Percentiles rank a stretch among this genome's conserved stretches.
These are phyloP conservation scores for Thymelicus acteon DNA, from an alignment of 2,888 invertebrate species.

Conservation along the genomic window DNA sequence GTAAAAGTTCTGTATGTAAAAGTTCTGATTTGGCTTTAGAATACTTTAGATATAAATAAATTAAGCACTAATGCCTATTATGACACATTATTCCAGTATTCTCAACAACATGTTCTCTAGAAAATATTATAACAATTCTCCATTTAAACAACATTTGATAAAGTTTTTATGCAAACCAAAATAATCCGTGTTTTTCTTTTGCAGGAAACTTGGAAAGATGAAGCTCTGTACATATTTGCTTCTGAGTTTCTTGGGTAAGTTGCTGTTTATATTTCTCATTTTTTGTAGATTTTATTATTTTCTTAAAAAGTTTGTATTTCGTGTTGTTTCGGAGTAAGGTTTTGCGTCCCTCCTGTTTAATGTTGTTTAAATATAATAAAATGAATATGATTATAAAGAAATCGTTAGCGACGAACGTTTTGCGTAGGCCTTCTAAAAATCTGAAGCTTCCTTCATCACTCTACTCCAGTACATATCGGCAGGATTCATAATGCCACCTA, in stretches of 20 bases:
- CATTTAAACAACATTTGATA: slow-evolving; percentile 36
- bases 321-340: slow-evolving; percentile 19
- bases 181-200: slow-evolving; percentile 58
- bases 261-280: slow-evolving; percentile 46
- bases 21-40: too few relatives aligned
- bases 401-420: too few relatives aligned
- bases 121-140: slow-evolving; percentile 7
- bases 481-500: too few relatives aligned
- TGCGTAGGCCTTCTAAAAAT: too few relatives aligned
- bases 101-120: neutral
- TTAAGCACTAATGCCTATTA: too few relatives aligned
- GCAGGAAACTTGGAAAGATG: slow-evolving; percentile 76
- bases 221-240: slow-evolving; percentile 79
- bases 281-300: slow-evolving; percentile 35
- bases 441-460: too few relatives aligned
- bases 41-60: too few relatives aligned
- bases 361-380: slow-evolving; percentile 2
- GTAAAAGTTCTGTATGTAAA: too few relatives aligned
- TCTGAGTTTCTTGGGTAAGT: slow-evolving; percentile 81
- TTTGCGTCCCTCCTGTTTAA: neutral
- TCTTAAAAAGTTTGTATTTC: slow-evolving; percentile 21
- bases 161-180: slow-evolving; percentile 44
- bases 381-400: neutral
- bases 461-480: too few relatives aligned
- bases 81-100: neutral